Percentiles rank a stretch among this genome's conserved stretches.
phyloP scores from a whole-genome alignment of 1,140 invertebrate genomes.

The Battus philenor region DNA sequence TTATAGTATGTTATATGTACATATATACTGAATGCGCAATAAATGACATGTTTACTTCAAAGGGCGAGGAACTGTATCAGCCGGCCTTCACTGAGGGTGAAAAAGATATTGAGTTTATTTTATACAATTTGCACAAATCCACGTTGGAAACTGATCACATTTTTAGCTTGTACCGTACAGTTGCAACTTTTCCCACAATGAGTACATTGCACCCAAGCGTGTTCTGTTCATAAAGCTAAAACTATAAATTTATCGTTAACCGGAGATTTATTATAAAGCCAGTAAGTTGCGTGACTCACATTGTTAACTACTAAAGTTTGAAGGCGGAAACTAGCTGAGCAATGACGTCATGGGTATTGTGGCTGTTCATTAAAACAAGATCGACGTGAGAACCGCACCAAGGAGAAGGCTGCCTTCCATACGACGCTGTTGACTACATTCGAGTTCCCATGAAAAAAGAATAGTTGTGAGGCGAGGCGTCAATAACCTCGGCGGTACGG shows the following conservation, averaged over 20 bases:
- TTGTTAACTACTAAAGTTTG: constrained; percentile 59
- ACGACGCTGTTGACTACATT: constrained; percentile 33
- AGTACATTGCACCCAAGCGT: constrained; percentile 37
- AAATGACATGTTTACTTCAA: constrained; percentile 34
- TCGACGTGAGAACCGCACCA: constrained; percentile 65
- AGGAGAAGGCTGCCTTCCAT: constrained; percentile 46
- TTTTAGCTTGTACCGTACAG: constrained; percentile 14
- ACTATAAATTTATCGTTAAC: constrained; percentile 18
- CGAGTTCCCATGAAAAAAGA: constrained; percentile 48
- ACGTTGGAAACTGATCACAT: too few relatives aligned
- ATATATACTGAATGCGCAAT: constrained; percentile 9
- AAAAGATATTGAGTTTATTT: too few relatives aligned
- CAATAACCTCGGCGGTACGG: constrained; percentile 72
- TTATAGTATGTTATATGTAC: constrained; percentile 1
- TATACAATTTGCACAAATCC: too few relatives aligned
- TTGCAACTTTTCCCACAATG: constrained; percentile 20
- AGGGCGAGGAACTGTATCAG: constrained; percentile 53
- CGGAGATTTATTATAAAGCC: constrained; percentile 41
- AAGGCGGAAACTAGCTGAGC: constrained; percentile 66
- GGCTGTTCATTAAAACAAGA: constrained; percentile 63
- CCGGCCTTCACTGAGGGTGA: constrained; percentile 71
- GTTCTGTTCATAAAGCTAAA: constrained; percentile 9
- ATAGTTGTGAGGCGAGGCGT: constrained; percentile 55
- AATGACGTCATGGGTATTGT: constrained; percentile 73
- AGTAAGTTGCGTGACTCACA: constrained; percentile 63